These are phyloP conservation scores for Dioctria linearis DNA, from an alignment of 2,888 invertebrate genomes.

Conservation along the genomic window DNA sequence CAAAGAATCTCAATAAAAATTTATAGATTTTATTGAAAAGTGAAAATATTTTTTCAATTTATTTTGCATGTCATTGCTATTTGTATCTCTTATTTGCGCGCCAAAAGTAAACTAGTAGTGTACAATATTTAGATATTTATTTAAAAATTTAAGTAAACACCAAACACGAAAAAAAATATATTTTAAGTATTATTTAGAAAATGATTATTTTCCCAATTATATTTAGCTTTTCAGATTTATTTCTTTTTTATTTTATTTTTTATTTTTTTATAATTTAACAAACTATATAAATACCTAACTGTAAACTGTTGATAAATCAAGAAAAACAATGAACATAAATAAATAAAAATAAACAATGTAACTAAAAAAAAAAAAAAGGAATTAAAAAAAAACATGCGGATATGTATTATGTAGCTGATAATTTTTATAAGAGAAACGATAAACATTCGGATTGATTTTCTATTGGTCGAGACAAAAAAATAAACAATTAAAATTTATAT, in stretches of 20 bases:
- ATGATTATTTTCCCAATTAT: constrained; percentile 4
- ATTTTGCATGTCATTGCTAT: constrained; percentile 4
- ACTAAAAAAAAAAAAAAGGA: not conserved
- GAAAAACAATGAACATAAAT: too few species aligned
- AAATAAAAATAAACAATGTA: too few species aligned
- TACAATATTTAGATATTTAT: not conserved
- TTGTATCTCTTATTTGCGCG: constrained; percentile 13
- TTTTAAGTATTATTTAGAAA: not conserved
- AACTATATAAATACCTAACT: too few species aligned
- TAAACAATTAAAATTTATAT: constrained; percentile 2
- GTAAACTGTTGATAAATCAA: too few species aligned
- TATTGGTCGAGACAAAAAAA: not conserved
- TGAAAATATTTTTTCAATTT: constrained; percentile 12
- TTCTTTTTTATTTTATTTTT: not conserved
- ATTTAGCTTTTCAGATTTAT: not conserved
- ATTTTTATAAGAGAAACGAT: not conserved
- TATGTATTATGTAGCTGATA: too few species aligned
- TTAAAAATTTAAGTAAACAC: not conserved
- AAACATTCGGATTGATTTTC: not conserved
- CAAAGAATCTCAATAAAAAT: constrained; percentile 22
- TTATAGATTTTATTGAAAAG: constrained; percentile 25
- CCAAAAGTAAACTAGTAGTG: constrained; percentile 2
- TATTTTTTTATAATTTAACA: not conserved
- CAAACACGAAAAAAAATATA: not conserved
- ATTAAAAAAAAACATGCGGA: too few species aligned